Conservation (phyloP, 2,113 vertebrate species). For the Carassius gibelio region DNA sequence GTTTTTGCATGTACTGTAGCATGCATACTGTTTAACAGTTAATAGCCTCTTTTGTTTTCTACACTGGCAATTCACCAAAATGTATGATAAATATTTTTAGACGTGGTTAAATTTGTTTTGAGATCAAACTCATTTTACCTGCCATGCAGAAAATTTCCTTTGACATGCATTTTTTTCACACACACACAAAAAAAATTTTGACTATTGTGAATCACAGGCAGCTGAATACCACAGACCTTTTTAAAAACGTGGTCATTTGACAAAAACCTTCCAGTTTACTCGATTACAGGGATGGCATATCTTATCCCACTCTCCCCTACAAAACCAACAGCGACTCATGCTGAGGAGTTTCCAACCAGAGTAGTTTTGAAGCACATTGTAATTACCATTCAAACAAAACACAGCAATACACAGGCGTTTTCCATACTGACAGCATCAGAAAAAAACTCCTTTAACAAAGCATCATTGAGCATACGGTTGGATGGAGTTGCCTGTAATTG, state of each 20-base stretch:
- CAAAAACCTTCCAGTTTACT: background rate
- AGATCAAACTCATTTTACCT: background rate
- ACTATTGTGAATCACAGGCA: background rate
- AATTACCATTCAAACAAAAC: slow-evolving; percentile 60
- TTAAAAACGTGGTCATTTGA: background rate
- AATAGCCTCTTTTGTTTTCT: background rate
- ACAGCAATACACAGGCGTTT: slow-evolving; percentile 2
- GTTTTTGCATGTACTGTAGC: background rate
- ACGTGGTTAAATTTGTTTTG: background rate
- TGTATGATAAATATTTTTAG: background rate
- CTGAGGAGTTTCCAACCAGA: background rate
- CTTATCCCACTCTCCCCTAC: background rate
- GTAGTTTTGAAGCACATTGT: slow-evolving; percentile 69
- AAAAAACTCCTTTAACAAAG: slow-evolving; percentile 21
- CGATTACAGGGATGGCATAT: background rate
- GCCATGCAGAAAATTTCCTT: background rate
- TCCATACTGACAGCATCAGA: background rate
- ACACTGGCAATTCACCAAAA: background rate
- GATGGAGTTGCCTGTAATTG: slow-evolving; percentile 27
- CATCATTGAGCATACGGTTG: slow-evolving; percentile 2
- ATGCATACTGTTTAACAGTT: background rate
- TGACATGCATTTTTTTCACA: background rate
- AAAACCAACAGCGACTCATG: background rate
- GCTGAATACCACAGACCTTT: background rate
- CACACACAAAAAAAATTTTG: background rate